A percentile compares a stretch with the other conserved stretches of the same genome.
Conservation (phyloP, 1,140 invertebrate genomes). For the Pantala flavescens region DNA sequence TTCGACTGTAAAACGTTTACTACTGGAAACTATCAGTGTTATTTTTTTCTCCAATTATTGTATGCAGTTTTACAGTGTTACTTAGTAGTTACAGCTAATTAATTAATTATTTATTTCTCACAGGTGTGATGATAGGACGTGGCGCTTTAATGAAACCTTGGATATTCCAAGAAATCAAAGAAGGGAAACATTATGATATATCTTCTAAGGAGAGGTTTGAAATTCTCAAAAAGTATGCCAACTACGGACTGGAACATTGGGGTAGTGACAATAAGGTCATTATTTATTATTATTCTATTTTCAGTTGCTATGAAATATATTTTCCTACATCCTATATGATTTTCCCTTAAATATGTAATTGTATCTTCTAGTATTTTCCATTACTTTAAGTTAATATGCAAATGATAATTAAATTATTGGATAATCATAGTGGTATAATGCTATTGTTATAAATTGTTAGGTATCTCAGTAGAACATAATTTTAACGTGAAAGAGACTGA, state of each 20-base stretch:
- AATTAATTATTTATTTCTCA: no score
- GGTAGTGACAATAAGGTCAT: conserved; percentile 76
- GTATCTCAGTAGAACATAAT: no score
- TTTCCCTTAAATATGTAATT: neutral
- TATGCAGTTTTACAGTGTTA: no score
- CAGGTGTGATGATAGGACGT: conserved; percentile 75
- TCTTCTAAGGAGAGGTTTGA: conserved; percentile 84
- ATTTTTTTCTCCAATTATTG: no score
- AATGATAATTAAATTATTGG: neutral
- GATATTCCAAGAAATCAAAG: conserved; percentile 98
- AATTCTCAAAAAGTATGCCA: conserved; percentile 75
- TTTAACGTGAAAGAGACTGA: no score
- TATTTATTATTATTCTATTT: neutral
- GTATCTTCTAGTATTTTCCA: neutral
- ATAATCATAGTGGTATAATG: neutral
- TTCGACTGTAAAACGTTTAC: no score
- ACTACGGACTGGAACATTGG: conserved; percentile 98
- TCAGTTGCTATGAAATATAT: neutral
- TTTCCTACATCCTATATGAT: no score
- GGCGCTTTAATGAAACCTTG: conserved; percentile 98
- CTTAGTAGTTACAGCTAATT: no score
- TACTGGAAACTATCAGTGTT: no score
- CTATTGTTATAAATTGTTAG: neutral
- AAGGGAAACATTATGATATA: conserved; percentile 84
- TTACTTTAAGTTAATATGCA: neutral